A percentile compares a stretch with the other conserved stretches of the same genome.
phyloP scores from a whole-genome alignment of 2,888 invertebrate species.

The Trichopoda pennipes region DNA sequence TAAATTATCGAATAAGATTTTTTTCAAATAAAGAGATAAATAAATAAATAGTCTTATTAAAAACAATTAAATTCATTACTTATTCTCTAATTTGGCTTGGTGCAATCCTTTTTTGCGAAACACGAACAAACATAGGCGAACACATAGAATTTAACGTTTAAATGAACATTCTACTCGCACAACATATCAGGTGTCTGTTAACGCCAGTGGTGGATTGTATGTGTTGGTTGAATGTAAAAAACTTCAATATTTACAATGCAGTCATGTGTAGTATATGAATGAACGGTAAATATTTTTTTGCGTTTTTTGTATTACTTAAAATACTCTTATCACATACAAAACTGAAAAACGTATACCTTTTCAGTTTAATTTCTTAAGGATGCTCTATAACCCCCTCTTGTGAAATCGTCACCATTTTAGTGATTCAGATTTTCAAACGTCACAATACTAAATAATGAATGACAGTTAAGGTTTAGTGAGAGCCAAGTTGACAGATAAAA shows the following conservation, averaged over 20 bases:
- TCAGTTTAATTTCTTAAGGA: not conserved
- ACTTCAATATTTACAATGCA: conserved; percentile 61
- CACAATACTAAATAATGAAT: no score
- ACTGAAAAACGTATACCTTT: not conserved
- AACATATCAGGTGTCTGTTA: conserved; percentile 42
- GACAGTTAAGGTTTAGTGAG: no score
- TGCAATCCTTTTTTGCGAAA: not conserved
- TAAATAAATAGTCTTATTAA: not conserved
- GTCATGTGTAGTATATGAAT: conserved; percentile 50
- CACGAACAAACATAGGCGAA: not conserved
- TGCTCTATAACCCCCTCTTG: no score
- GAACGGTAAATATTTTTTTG: conserved; percentile 45
- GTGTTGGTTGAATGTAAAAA: conserved; percentile 25
- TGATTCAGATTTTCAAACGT: no score
- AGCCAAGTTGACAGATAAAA: no score
- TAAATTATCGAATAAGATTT: no score
- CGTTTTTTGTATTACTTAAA: conserved; percentile 32
- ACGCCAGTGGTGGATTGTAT: conserved; percentile 33
- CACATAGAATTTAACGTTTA: conserved; percentile 21
- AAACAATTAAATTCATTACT: not conserved
- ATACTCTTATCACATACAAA: not conserved
- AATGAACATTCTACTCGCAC: conserved; percentile 18
- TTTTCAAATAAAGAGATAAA: no score
- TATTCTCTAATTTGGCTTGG: not conserved
- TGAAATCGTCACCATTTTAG: no score